Conservation (phyloP, 2,888 invertebrate species). For the Bombylius discolor region DNA sequence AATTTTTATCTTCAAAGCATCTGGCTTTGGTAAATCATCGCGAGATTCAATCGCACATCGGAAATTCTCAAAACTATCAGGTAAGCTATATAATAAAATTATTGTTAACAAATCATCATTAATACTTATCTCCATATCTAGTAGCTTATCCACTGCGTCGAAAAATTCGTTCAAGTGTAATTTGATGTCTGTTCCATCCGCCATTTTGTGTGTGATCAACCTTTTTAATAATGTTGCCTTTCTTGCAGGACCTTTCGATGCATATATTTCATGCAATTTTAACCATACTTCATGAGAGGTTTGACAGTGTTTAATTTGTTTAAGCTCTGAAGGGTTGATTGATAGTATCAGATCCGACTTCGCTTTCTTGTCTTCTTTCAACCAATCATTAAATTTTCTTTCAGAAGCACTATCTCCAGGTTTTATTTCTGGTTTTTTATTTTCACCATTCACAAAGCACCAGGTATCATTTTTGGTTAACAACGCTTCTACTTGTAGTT, state of each 20-base stretch:
- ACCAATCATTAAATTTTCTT: background rate
- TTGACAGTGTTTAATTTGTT: background rate
- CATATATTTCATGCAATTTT: background rate
- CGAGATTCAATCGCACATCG: background rate
- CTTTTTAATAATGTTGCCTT: background rate
- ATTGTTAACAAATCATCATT: background rate
- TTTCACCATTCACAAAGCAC: background rate
- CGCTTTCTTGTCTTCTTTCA: background rate
- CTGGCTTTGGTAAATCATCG: background rate
- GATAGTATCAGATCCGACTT: background rate
- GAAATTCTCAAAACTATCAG: background rate
- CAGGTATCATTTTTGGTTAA: background rate
- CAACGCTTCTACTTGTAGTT: background rate
- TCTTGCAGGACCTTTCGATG: background rate
- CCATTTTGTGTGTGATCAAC: too few relatives aligned
- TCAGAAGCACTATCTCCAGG: background rate
- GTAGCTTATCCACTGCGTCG: background rate
- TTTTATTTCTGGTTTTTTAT: background rate
- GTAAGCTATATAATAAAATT: background rate
- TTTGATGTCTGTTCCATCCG: too few relatives aligned
- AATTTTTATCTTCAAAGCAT: background rate
- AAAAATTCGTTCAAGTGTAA: background rate
- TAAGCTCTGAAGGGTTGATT: background rate
- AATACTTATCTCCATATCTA: background rate
- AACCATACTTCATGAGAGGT: background rate